Evolutionary conservation across 2,888 invertebrate genomes (phyloP).

Genomic region (Maniola hyperantus): DNA sequence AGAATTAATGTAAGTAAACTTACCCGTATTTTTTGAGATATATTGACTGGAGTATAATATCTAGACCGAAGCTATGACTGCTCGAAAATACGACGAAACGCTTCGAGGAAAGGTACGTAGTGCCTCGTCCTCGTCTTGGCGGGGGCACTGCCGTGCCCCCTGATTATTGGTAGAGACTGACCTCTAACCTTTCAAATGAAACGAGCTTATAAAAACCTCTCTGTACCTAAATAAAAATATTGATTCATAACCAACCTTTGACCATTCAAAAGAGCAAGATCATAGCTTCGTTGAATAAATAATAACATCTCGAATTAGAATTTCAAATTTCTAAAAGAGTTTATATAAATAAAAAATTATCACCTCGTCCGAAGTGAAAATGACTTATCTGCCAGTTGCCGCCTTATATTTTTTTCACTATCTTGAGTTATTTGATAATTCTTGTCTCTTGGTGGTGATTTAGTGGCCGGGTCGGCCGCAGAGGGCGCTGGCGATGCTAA

Average conservation of each 20-base stretch:
- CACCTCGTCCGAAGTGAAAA: constrained; percentile 7
- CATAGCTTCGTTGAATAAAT: neutral
- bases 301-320: neutral
- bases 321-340: neutral
- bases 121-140: no score
- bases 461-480: constrained; percentile 63
- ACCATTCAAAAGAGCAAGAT: neutral
- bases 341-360: constrained; percentile 10
- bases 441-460: constrained; percentile 66
- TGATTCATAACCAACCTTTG: neutral
- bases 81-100: no score
- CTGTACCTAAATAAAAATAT: neutral
- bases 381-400: neutral
- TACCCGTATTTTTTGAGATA: no score
- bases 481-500: constrained; percentile 46
- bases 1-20: no score
- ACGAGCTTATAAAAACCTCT: neutral
- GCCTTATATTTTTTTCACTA: constrained; percentile 57
- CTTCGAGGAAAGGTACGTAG: no score
- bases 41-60: no score
- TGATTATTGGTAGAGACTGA: neutral
- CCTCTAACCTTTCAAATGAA: neutral
- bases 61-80: no score
- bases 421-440: constrained; percentile 78
- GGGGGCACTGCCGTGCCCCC: no score